Evolutionary conservation across 2,888 invertebrate species (phyloP).

Genomic region (Leucophora obtusa): DNA sequence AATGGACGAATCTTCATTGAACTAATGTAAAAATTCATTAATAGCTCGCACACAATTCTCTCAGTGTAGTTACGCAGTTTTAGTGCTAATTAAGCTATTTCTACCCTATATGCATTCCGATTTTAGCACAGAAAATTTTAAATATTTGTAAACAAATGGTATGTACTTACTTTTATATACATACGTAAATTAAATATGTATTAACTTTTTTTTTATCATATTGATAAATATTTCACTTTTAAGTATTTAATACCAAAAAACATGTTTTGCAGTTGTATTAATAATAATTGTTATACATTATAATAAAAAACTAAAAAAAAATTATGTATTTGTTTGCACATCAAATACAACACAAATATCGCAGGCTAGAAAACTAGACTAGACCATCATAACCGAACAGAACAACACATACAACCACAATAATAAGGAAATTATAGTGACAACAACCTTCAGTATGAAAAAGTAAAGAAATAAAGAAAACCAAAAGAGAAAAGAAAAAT

Average conservation of each 20-base stretch:
- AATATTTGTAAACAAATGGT: neutral
- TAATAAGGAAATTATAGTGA: slow-evolving; percentile 40
- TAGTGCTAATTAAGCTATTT: too few species aligned
- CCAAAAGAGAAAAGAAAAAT: neutral
- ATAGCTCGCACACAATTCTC: too few species aligned
- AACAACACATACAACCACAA: neutral
- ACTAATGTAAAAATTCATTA: too few species aligned
- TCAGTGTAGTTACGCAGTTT: too few species aligned
- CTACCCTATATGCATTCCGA: too few species aligned
- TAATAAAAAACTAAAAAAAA: neutral
- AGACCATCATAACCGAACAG: neutral
- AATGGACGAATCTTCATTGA: too few species aligned
- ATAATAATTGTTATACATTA: too few species aligned
- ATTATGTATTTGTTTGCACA: slow-evolving; percentile 10
- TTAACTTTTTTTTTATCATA: neutral
- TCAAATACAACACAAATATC: slow-evolving; percentile 8
- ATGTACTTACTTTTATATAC: neutral
- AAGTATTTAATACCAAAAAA: neutral
- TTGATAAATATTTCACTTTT: neutral
- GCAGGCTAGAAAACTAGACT: neutral
- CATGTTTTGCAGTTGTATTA: neutral
- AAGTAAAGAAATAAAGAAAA: neutral
- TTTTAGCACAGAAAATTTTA: too few species aligned
- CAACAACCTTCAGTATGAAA: slow-evolving; percentile 33
- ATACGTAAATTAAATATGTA: neutral